Evolutionary conservation across 2,888 invertebrate species (phyloP), one percentile per base, ranked within the genome.

Genomic region (Cosmopolites sordidus): DNA sequence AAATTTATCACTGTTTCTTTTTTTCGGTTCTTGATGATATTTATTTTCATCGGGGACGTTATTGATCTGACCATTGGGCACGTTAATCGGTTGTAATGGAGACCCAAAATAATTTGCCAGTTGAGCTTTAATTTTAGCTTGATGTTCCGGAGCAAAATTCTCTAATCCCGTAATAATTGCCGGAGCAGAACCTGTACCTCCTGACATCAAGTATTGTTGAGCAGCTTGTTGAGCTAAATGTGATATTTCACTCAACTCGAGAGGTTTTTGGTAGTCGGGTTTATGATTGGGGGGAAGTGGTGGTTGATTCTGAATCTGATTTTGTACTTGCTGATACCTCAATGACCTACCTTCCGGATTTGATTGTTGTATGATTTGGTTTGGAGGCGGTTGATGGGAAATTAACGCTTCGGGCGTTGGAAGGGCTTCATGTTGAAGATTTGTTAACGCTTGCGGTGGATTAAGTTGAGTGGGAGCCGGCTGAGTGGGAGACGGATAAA

Each of bases 81-180:
- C 42, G 22, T 55, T 52, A 16, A 64, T 42, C 12, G 58, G 62
- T 41, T 58, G 60, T 18, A 60, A 56, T 2, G 60, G 66, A 29
- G 60, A 62, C 1, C 71, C 72, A 27, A 72, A 66, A 54, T 70
- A 69, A 2, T 60, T 61, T 33, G 66, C 67, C 40, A 74, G 53
- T 47, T 74, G 73, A 8, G 64, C 67, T 54, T 73, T 74, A 48
- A 74, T 73, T 60, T 73, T 71, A 15, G 67, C 69, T 54, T 74
- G 74, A 48, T 73, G 73, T 48, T 73, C 73, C 1, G 71, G 71
- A 1, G 69, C 65, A 56, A 74, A 74, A 52, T 72, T 66, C 54
- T 74, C 74, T n/a, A 74, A 66, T 1, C 74, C 74, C 0, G 73
- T 73, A 8, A 74, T 69, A 37, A 74, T 72, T 1, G 74, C 70